phyloP scores from a whole-genome alignment of 92 coral and sea anemone species.

The Pocillopora meandrina region DNA sequence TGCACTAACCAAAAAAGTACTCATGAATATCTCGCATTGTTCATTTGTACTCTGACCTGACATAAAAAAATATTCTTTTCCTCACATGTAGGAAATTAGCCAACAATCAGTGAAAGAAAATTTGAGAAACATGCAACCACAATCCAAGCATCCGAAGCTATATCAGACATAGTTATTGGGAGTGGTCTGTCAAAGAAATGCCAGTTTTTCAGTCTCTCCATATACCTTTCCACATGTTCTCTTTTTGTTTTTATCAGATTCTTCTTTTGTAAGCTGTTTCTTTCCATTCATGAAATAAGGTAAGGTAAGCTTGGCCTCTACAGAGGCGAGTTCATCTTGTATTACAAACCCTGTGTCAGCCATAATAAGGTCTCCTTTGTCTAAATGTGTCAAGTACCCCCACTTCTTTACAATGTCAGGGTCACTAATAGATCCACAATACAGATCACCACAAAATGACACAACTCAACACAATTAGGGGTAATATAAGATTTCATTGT shows the following conservation, averaged over 20 bases:
- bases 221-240: constrained; percentile 64
- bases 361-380: constrained; percentile 46
- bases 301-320: constrained; percentile 37
- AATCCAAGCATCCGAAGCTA: constrained; percentile 51
- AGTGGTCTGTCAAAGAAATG: constrained; percentile 65
- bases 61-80: constrained; percentile 33
- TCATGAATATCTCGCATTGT: no score
- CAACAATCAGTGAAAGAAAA: constrained; percentile 48
- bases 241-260: constrained; percentile 66
- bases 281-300: constrained; percentile 35
- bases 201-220: constrained; percentile 76
- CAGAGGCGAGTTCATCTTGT: constrained; percentile 54
- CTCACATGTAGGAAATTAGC: constrained; percentile 21
- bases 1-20: no score
- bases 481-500: constrained; percentile 72
- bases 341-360: constrained; percentile 60
- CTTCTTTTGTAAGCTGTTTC: constrained; percentile 57
- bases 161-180: constrained; percentile 47
- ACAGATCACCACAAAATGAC: constrained; percentile 41
- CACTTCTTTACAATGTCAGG: constrained; percentile 38
- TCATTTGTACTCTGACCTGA: no score
- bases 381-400: constrained; percentile 21
- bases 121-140: constrained; percentile 55
- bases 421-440: constrained; percentile 44
- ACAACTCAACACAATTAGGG: constrained; percentile 59